These are phyloP conservation scores for Drosophila biarmipes DNA, from an alignment of 1,140 invertebrate species.

Conservation along the genomic window DNA sequence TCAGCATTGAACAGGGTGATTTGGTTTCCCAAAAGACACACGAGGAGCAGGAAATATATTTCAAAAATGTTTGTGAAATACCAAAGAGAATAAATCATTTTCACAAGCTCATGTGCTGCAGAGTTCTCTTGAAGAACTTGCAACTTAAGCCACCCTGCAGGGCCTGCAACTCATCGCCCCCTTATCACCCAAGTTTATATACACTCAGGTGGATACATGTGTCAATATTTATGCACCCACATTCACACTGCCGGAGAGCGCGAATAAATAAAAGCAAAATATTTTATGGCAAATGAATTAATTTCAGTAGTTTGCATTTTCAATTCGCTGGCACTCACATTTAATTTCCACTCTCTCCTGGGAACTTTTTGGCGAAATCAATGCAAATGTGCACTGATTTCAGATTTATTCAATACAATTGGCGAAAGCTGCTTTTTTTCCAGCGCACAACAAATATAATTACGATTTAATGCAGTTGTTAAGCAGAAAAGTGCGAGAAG, in stretches of 20 bases:
- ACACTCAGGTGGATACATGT: conserved; percentile 4
- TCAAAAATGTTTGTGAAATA: background rate
- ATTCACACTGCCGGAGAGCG: conserved; percentile 27
- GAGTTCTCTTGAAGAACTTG: background rate
- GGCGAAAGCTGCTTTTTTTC: conserved; percentile 12
- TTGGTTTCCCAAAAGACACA: background rate
- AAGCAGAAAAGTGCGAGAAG: conserved; percentile 25
- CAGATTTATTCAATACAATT: conserved; percentile 18
- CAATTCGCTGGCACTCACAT: conserved; percentile 12
- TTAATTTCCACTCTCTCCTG: background rate
- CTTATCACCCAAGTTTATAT: background rate
- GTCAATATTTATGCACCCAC: conserved; percentile 60
- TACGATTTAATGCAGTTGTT: conserved; percentile 62
- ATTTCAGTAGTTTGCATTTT: conserved; percentile 70
- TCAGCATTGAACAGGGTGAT: conserved; percentile 33
- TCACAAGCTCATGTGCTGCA: background rate
- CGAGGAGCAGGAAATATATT: background rate
- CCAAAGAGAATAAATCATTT: background rate
- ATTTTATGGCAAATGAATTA: conserved; percentile 71
- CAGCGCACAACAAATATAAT: conserved; percentile 34
- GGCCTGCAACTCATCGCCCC: background rate
- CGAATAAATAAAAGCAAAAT: conserved; percentile 71
- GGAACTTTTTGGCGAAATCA: conserved; percentile 38
- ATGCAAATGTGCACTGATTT: conserved; percentile 33
- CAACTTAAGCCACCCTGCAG: conserved; percentile 12